phyloP scores from a whole-genome alignment of 2,888 invertebrate genomes.

The Laothoe populi region DNA sequence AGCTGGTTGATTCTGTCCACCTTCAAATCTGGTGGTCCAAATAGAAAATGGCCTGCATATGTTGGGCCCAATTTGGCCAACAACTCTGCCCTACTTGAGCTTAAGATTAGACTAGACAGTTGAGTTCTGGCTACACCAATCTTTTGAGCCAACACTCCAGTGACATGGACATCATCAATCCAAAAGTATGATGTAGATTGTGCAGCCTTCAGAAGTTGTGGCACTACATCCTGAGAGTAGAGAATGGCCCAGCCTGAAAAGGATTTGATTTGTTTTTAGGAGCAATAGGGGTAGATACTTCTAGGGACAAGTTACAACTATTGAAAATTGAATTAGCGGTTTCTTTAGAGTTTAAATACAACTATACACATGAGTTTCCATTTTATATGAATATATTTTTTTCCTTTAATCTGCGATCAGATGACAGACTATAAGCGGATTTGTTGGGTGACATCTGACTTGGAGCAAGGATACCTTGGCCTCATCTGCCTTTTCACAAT shows the following conservation, averaged over 20 bases:
- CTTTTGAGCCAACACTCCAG: conserved; percentile 86
- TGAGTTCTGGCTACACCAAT: conserved; percentile 84
- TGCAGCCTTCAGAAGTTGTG: conserved; percentile 84
- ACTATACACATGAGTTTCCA: too few relatives aligned
- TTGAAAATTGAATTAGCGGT: too few relatives aligned
- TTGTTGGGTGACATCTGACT: too few relatives aligned
- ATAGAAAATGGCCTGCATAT: conserved; percentile 73
- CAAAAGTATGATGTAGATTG: conserved; percentile 89
- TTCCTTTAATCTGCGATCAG: too few relatives aligned
- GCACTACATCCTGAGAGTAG: conserved; percentile 87
- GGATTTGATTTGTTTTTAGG: not conserved
- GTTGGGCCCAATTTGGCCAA: conserved; percentile 50
- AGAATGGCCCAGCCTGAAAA: conserved; percentile 85
- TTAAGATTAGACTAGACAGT: conserved; percentile 71
- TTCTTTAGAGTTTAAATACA: too few relatives aligned
- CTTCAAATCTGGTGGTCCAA: conserved; percentile 82
- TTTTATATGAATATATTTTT: too few relatives aligned
- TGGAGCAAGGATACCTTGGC: too few relatives aligned
- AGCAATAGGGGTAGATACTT: too few relatives aligned
- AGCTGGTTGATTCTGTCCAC: conserved; percentile 75
- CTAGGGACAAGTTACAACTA: too few relatives aligned
- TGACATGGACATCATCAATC: conserved; percentile 93
- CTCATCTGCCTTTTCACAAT: too few relatives aligned
- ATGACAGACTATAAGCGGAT: too few relatives aligned
- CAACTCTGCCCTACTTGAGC: conserved; percentile 47